Conservation (phyloP, 2,113 vertebrate genomes). For the Numida meleagris region DNA sequence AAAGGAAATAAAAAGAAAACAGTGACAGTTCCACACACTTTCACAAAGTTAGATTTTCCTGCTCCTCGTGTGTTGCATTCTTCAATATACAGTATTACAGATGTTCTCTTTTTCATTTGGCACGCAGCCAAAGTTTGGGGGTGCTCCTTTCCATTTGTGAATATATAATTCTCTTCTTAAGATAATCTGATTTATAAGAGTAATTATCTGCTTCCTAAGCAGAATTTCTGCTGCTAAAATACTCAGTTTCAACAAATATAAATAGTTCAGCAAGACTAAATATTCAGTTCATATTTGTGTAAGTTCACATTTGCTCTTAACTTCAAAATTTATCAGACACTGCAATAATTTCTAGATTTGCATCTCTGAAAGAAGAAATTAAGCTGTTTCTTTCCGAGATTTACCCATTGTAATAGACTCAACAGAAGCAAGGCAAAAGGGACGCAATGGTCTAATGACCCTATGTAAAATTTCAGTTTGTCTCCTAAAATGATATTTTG, state of each 20-base stretch:
- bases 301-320: not conserved
- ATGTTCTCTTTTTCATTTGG: not conserved
- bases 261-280: not conserved
- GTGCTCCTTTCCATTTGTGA: not conserved
- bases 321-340: not conserved
- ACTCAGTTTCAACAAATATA: not conserved
- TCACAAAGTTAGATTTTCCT: not conserved
- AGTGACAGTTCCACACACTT: not conserved
- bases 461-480: not conserved
- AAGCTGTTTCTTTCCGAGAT: not conserved
- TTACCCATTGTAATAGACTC: not conserved
- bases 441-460: not conserved
- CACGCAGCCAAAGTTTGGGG: not conserved
- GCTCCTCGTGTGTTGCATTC: not conserved
- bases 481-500: not conserved
- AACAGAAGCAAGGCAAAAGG: not conserved
- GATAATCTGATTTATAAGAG: not conserved
- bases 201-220: slow-evolving; percentile 9
- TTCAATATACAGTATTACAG: not conserved
- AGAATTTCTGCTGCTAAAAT: slow-evolving; percentile 23
- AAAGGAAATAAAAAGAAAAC: not conserved
- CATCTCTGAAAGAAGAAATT: not conserved
- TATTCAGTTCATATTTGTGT: not conserved
- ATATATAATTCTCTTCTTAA: not conserved
- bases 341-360: not conserved